Conservation (phyloP, 2,888 invertebrate species). For the Xanthostigma xanthostigma region DNA sequence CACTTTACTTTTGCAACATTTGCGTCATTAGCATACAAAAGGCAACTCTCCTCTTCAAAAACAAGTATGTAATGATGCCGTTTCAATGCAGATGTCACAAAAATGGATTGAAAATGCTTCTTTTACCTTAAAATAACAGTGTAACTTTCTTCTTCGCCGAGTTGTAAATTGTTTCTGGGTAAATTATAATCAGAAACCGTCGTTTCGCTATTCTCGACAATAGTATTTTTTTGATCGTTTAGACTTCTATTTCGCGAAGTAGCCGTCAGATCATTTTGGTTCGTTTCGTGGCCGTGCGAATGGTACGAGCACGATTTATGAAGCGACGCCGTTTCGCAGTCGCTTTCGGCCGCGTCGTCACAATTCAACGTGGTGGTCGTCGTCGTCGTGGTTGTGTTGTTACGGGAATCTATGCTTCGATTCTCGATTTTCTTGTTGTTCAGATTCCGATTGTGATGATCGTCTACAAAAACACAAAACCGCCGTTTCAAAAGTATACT, state of each 20-base stretch:
- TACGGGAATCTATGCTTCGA: slow-evolving; percentile 18
- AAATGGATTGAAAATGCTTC: slow-evolving; percentile 3
- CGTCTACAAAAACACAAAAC: slow-evolving; percentile 17
- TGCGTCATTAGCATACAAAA: too few species aligned
- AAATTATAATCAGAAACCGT: neutral
- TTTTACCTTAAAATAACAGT: slow-evolving; percentile 55
- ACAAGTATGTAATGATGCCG: too few species aligned
- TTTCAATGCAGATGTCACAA: too few species aligned
- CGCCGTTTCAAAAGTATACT: neutral
- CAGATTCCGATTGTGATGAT: slow-evolving; percentile 20
- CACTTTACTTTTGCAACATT: too few species aligned
- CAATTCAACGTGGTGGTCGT: slow-evolving; percentile 21
- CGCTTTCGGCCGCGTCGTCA: slow-evolving; percentile 11
- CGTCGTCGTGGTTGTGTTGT: slow-evolving; percentile 22
- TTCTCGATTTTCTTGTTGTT: slow-evolving; percentile 5
- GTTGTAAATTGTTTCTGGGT: slow-evolving; percentile 18
- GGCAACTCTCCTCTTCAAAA: too few species aligned
- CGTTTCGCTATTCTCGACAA: neutral
- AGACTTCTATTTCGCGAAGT: neutral
- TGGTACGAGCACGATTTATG: neutral
- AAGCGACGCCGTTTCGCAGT: slow-evolving; percentile 4
- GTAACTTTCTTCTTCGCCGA: slow-evolving; percentile 50
- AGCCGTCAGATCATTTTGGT: slow-evolving; percentile 2
- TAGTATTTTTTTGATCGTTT: neutral
- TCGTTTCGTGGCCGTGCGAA: neutral